phyloP scores from a whole-genome alignment of 2,113 vertebrate genomes.

The Nanorana parkeri region DNA sequence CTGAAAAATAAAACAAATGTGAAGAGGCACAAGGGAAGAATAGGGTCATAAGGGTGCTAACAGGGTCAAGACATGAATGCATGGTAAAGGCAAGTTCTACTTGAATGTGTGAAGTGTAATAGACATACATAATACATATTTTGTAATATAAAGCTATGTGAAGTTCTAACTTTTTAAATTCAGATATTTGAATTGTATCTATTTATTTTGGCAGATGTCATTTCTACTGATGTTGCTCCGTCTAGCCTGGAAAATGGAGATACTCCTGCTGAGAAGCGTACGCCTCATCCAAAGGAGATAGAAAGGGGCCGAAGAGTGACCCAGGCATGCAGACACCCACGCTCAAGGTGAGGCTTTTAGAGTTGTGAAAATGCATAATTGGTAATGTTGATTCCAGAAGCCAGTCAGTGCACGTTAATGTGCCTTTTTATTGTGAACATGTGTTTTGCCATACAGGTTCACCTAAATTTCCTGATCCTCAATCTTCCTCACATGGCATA shows the following conservation, averaged over 20 bases:
- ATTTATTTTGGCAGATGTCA: conserved; percentile 32
- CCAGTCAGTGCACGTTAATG: too few relatives aligned
- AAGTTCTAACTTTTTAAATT: not conserved
- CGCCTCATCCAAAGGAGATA: conserved; percentile 36
- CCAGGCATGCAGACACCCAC: conserved; percentile 51
- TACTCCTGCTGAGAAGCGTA: conserved; percentile 36
- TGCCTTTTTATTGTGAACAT: too few relatives aligned
- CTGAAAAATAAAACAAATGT: not conserved
- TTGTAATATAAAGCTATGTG: not conserved
- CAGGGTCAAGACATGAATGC: too few relatives aligned
- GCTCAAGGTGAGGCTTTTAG: conserved; percentile 24
- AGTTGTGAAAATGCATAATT: too few relatives aligned
- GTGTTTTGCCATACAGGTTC: too few relatives aligned
- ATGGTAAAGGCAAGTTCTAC: too few relatives aligned
- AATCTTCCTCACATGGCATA: too few relatives aligned
- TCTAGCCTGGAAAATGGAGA: conserved; percentile 54
- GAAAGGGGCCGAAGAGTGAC: conserved; percentile 54
- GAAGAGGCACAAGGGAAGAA: not conserved
- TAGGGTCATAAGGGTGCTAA: not conserved
- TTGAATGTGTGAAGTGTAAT: too few relatives aligned
- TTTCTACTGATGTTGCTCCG: conserved; percentile 35
- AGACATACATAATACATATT: not conserved
- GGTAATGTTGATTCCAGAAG: too few relatives aligned
- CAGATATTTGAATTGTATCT: not conserved
- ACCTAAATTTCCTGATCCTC: too few relatives aligned